Base-by-base conservation (phyloP, 2,888 invertebrate genomes). In the Lochmaea capreae region DNA sequence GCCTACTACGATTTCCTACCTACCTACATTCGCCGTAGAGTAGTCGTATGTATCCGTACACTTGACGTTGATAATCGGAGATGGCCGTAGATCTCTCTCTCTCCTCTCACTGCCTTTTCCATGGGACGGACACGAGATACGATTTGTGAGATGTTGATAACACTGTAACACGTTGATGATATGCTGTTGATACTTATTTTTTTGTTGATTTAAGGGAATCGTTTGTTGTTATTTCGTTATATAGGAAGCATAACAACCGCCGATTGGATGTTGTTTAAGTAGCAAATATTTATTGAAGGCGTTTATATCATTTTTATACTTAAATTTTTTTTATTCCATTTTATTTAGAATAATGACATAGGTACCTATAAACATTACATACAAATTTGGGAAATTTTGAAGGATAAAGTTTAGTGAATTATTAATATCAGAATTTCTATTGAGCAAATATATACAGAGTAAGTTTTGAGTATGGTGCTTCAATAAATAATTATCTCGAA, bases 11-110 rank as follows among this genome's bases (percentile, higher is more conserved):
- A 65, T 72, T n/a, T 67, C 58, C 72, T 63, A 63, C 43, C 74
- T 78, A 77, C 76, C 77, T 80, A 76, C 80, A 77, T 79, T 77
- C 62, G n/a, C 62, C 42, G 62, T 43, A 16, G 42, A 39, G 62
- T 43, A 43, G 22, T 43, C 43, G 62, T 16, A 1, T 11, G 62
- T 16, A 43, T 16, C 43, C 62, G 62, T 61, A 61, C 62, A 43
- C 18, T 63, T 63, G 42, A 9, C 43, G 61, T 9, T 61, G 33
- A 14, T 26, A 26, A 58, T 61, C 39, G 61, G n/a, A 39, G 61
- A 61, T 61, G 61, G 61, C 22, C 22, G 57, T 39, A n/a, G 5
- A 26, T 49, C 49, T 49, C n/a, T 49, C 54, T 54, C 54, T 54
- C 10, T 54, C n/a, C 54, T 54, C 49, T 49, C 58, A 22, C 18